These are phyloP conservation scores for Psilopsiagon aymara DNA, from an alignment of 2,113 vertebrate genomes.

Conservation along the genomic window DNA sequence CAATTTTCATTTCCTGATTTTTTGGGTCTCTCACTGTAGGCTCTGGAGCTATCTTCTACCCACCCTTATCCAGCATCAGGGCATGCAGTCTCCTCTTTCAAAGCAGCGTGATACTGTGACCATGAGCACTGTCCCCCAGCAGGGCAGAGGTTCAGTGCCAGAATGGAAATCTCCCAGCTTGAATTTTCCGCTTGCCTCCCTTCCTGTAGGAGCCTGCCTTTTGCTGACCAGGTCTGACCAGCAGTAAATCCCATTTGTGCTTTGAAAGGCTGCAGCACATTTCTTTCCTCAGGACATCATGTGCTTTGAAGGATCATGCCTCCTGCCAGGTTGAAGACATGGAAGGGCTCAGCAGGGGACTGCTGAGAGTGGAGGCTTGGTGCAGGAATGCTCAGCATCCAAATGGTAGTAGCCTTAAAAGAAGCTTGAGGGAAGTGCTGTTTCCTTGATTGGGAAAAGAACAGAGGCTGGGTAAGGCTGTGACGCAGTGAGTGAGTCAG, in stretches of 20 bases:
- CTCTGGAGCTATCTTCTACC: neutral
- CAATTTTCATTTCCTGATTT: neutral
- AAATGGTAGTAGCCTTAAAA: neutral
- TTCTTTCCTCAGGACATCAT: neutral
- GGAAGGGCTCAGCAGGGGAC: neutral
- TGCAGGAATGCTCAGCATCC: conserved; percentile 12
- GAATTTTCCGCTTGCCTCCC: neutral
- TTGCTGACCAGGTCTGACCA: rapidly evolving
- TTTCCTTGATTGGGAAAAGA: conserved; percentile 59
- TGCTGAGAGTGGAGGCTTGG: neutral
- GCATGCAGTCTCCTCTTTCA: neutral
- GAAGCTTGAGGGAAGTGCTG: neutral
- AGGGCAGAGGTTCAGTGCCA: neutral
- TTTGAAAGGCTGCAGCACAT: neutral
- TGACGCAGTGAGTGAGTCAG: conserved; percentile 23
- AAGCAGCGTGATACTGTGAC: neutral
- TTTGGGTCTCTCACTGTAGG: neutral
- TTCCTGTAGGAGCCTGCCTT: neutral
- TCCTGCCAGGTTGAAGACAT: neutral
- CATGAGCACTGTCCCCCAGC: neutral
- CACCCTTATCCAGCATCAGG: neutral
- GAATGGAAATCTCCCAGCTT: neutral
- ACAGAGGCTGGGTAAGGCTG: neutral
- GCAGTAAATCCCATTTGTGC: neutral
- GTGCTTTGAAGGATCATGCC: neutral